These are phyloP conservation scores for Amphiprion ocellaris DNA, from an alignment of 2,113 vertebrate species.

Conservation along the genomic window DNA sequence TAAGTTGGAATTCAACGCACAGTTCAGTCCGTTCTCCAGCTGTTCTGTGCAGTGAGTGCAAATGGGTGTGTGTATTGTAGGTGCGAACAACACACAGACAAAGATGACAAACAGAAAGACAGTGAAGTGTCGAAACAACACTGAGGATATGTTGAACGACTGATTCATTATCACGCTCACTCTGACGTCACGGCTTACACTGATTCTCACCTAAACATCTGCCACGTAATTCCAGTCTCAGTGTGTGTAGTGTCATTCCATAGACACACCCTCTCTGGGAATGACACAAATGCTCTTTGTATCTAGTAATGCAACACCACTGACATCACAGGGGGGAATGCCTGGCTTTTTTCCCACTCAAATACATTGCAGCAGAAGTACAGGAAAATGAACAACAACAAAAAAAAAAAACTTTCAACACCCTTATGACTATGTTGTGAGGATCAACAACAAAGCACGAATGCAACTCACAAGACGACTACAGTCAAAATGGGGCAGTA, in stretches of 20 bases:
- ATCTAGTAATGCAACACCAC: conserved; percentile 16
- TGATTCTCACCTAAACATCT: conserved; percentile 11
- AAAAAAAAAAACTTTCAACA: background rate
- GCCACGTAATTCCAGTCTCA: conserved; percentile 8
- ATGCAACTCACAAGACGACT: background rate
- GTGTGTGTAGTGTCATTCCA: conserved; percentile 10
- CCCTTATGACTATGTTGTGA: conserved; percentile 24
- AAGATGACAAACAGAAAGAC: conserved; percentile 2
- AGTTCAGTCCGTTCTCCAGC: conserved; percentile 24
- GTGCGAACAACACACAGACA: conserved; percentile 16
- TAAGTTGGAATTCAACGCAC: conserved; percentile 1
- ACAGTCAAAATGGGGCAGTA: background rate
- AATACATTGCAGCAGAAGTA: conserved; percentile 13
- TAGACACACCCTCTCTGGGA: conserved; percentile 38
- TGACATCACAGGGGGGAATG: conserved; percentile 41
- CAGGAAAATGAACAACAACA: background rate
- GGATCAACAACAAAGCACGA: conserved; percentile 22
- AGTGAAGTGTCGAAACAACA: conserved; percentile 21
- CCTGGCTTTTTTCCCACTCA: background rate
- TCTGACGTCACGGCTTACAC: conserved; percentile 34
- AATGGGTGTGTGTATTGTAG: conserved; percentile 4
- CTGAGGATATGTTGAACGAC: conserved; percentile 43
- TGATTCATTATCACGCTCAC: conserved; percentile 34
- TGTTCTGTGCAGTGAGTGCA: conserved; percentile 14
- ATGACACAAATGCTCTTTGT: conserved; percentile 6